Base-by-base conservation (phyloP, 2,797 vertebrate genomes). In the Zonotrichia albicollis region DNA sequence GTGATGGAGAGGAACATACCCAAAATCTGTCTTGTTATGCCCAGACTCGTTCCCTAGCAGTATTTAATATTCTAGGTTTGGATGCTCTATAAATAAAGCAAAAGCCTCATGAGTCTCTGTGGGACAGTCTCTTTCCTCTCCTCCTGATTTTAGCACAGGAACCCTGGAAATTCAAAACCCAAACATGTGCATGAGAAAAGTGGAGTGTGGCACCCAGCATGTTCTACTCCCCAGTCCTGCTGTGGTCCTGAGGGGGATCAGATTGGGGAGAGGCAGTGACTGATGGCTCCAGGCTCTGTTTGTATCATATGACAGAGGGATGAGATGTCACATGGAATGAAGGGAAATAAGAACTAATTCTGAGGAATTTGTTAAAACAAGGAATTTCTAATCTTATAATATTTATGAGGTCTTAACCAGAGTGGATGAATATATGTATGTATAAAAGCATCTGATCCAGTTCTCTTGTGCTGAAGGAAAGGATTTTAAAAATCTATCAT, bases 41-140 rank as follows among this genome's bases (percentile, higher is more conserved):
- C 30, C 42, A 57, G 68, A 38, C 65, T 86, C 16, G n/a, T 25
- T 25, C 75, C 57, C 80, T 50, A 48, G 57, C 27, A 46, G 42
- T 64, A 36, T 71, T 87, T 91, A 75, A 83, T 86, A 80, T 80
- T 82, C 64, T 73, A 43, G 26, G 50, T 60, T 87, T 80, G 65
- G 23, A 48, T 74, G 61, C 55, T 84, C 42, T 67, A 53, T 83
- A 91, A 91, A 88, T 89, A 83, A 80, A 67, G 13, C 17, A 83
- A 89, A 87, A 91, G 11, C 16, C 26, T 84, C 1, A 0, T 7
- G 16, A 57, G 9, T 25, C n/a, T 86, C 26, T 20, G 21, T 9
- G 9, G 70, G 51, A 57, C 18, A 23, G 7, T 43, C 8, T 61
- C 43, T 46, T 64, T 87, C 72, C 22, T 76, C 54, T 79, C 36